These are phyloP conservation scores for Hydroisotoma schaefferi DNA, from an alignment of 2,888 invertebrate genomes.

Conservation along the genomic window DNA sequence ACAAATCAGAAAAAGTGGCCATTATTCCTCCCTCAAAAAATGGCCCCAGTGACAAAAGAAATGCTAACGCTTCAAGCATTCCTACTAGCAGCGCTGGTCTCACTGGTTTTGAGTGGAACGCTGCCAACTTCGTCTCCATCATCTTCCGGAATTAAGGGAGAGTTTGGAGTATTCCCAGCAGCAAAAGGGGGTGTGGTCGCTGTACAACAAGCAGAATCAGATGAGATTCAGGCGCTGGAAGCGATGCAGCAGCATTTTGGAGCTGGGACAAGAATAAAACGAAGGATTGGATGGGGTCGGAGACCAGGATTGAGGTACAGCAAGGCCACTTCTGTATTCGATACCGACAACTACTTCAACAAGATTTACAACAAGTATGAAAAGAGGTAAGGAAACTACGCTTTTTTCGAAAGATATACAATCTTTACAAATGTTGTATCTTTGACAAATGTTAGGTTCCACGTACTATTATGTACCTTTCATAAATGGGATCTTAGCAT, in stretches of 20 bases:
- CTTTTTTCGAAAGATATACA: too few species aligned
- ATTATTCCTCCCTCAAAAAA: constrained; percentile 1
- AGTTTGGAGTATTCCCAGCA: too few species aligned
- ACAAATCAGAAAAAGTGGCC: neutral
- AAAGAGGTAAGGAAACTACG: constrained; percentile 32
- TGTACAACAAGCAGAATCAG: constrained; percentile 5
- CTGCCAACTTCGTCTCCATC: too few species aligned
- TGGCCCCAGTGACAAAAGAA: constrained; percentile 13
- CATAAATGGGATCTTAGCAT: too few species aligned
- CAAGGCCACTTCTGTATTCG: constrained; percentile 28
- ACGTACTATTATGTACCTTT: neutral
- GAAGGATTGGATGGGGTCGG: constrained; percentile 38
- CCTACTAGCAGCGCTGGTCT: constrained; percentile 13
- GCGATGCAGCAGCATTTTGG: constrained; percentile 2
- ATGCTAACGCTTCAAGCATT: constrained; percentile 18
- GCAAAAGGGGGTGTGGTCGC: neutral
- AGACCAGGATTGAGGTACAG: constrained; percentile 30
- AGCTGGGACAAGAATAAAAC: constrained; percentile 21
- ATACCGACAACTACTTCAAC: constrained; percentile 33
- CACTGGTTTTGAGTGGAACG: constrained; percentile 16
- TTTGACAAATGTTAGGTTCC: neutral
- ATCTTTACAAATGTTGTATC: neutral
- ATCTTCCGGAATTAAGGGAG: too few species aligned
- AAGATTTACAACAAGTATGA: constrained; percentile 36
- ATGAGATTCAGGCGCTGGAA: constrained; percentile 1